Conservation (phyloP, 2,888 invertebrate species). For the Oscheius onirici region DNA sequence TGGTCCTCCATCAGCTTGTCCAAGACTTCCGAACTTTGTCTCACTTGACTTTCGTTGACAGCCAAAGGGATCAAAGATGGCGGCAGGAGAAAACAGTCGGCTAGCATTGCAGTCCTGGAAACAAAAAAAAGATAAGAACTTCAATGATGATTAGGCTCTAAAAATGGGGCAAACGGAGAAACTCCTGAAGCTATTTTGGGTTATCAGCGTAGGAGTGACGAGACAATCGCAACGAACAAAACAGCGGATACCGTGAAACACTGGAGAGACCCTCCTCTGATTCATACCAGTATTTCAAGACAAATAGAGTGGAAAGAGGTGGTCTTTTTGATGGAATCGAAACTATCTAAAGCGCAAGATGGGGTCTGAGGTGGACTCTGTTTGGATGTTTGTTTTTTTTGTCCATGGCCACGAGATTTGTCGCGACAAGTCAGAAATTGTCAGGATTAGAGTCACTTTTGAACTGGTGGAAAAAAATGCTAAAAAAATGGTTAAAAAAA, state of each 20-base stretch:
- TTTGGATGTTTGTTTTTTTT: too few species aligned
- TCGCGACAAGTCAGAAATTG: too few species aligned
- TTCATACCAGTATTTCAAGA: neutral
- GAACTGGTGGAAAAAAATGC: too few species aligned
- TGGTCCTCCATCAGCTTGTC: conserved; percentile 20
- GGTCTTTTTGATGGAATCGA: neutral
- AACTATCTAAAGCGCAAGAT: too few species aligned
- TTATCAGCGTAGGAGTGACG: conserved; percentile 19
- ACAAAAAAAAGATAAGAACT: too few species aligned
- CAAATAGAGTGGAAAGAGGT: neutral
- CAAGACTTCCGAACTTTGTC: conserved; percentile 13
- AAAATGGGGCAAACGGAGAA: conserved; percentile 8
- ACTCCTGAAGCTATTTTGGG: conserved; percentile 17
- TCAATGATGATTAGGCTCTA: neutral
- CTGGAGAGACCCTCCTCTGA: neutral
- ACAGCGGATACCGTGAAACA: conserved; percentile 2
- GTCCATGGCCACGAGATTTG: too few species aligned
- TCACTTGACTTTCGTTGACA: conserved; percentile 17
- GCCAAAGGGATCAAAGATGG: conserved; percentile 12
- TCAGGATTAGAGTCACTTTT: too few species aligned
- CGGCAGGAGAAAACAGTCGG: conserved; percentile 19
- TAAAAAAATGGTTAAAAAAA: too few species aligned
- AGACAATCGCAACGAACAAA: neutral
- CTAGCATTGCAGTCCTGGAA: conserved; percentile 16
- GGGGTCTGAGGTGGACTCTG: too few species aligned